These are phyloP conservation scores for Capreolus pygargus DNA, from an alignment of 2,113 vertebrate species.

Conservation along the genomic window DNA sequence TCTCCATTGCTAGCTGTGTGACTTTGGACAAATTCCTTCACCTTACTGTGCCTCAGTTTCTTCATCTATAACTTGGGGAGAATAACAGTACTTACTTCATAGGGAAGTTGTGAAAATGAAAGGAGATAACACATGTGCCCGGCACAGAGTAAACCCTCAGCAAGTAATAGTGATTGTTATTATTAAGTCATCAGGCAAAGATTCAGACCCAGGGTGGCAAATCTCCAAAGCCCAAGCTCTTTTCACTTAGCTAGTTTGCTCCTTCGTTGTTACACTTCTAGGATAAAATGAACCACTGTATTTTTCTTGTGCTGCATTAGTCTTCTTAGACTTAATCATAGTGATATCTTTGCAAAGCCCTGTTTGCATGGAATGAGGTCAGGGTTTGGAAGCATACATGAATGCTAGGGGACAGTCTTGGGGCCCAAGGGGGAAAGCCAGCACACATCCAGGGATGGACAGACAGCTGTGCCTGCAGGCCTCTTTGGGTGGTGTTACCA, in stretches of 20 bases:
- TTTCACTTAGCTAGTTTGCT: neutral
- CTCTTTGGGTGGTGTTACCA: neutral
- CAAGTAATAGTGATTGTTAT: neutral
- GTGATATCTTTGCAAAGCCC: neutral
- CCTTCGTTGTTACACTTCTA: neutral
- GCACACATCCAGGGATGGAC: neutral
- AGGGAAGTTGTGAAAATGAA: neutral
- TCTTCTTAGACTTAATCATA: neutral
- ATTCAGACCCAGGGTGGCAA: neutral
- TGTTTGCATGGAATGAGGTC: neutral
- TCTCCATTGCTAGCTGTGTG: neutral
- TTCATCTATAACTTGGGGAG: neutral
- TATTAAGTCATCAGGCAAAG: neutral
- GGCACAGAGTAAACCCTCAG: neutral
- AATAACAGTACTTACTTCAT: neutral
- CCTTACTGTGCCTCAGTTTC: constrained; percentile 6
- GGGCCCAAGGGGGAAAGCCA: neutral
- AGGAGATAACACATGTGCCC: neutral
- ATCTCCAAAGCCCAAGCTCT: neutral
- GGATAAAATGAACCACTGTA: neutral
- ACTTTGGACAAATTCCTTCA: constrained; percentile 6
- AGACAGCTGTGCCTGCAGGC: neutral
- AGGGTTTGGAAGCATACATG: neutral
- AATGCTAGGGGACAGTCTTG: neutral
- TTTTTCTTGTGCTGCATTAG: neutral